Conservation (phyloP, 2,797 vertebrate species). For the Oreochromis grahami region DNA sequence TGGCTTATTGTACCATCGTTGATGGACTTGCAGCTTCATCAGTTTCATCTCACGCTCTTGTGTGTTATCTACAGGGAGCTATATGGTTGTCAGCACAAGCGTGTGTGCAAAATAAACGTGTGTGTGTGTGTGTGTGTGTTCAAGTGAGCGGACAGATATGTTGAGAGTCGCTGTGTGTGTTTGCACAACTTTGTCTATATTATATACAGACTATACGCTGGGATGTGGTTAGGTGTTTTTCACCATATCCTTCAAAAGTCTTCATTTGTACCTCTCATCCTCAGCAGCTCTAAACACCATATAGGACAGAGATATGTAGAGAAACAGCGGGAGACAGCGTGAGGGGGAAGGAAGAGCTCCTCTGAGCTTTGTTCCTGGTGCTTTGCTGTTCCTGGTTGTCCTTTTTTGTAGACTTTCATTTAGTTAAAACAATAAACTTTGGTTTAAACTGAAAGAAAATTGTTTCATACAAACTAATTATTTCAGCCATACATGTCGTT, state of each 20-base stretch:
- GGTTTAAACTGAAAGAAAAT: neutral
- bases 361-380: neutral
- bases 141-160: neutral
- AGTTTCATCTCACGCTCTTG: neutral
- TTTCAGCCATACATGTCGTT: neutral
- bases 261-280: conserved; percentile 19
- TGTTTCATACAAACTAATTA: neutral
- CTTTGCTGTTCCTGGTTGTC: neutral
- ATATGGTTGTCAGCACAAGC: neutral
- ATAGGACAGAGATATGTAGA: neutral
- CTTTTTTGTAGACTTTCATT: neutral
- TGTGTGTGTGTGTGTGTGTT: neutral
- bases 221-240: conserved; percentile 50
- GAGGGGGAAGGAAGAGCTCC: neutral
- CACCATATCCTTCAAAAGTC: conserved; percentile 40
- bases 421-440: neutral
- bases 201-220: neutral
- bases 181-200: neutral
- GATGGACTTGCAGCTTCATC: neutral
- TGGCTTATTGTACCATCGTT: neutral
- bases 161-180: neutral
- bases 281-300: conserved; percentile 34
- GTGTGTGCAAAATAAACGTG: neutral
- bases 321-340: conserved; percentile 10
- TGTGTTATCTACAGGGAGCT: neutral